Conservation (phyloP, 2,113 vertebrate genomes). For the Charina bottae region DNA sequence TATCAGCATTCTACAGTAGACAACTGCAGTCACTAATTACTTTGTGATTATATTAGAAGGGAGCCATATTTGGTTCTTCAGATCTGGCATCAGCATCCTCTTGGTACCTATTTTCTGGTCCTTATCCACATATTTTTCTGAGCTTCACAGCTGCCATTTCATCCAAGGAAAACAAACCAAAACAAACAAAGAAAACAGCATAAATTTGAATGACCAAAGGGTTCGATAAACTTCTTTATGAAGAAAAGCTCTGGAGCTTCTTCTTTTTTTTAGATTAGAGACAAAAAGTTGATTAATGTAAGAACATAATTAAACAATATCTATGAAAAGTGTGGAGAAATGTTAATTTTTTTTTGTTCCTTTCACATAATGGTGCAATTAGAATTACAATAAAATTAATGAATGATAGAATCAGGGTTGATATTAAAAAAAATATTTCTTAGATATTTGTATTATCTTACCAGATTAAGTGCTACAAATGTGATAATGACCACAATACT, state of each 20-base stretch:
- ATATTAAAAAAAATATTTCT: not conserved
- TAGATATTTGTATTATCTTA: not conserved
- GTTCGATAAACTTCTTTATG: not conserved
- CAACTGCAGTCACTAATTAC: not conserved
- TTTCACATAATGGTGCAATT: not conserved
- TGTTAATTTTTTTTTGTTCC: not conserved
- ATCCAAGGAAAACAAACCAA: not conserved
- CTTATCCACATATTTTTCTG: not conserved
- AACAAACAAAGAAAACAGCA: not conserved
- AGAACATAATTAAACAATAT: not conserved
- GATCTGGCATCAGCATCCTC: not conserved
- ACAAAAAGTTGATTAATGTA: not conserved
- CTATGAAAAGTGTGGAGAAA: not conserved
- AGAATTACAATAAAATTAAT: not conserved
- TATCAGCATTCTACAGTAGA: not conserved
- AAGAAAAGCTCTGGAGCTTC: not conserved
- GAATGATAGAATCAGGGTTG: not conserved
- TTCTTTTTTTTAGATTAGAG: not conserved
- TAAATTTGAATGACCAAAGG: not conserved
- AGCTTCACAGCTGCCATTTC: not conserved
- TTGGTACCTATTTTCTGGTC: not conserved
- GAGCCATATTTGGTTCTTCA: not conserved
- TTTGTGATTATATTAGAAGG: not conserved
- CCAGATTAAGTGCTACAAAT: not conserved
- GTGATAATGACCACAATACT: not conserved